Evolutionary conservation across 1,140 invertebrate species (phyloP), one percentile per base, ranked within the genome.

Genomic region (Copidosoma floridanum): DNA sequence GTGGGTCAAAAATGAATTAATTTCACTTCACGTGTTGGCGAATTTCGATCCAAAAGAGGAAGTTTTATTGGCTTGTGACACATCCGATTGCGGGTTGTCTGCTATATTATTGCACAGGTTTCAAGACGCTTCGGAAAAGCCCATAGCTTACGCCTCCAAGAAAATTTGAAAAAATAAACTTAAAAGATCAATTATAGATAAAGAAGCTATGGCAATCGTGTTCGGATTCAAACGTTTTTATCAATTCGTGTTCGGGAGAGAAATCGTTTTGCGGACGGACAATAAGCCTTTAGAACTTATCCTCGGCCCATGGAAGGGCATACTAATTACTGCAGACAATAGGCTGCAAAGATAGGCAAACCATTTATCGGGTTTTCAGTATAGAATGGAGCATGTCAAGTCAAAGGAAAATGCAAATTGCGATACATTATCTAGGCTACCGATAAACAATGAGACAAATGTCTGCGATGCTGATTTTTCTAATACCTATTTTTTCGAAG

Each of bases 181-280:
- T 12, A 60, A 53, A 7, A 14, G 50, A 10, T 29, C 57, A 3
- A 50, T 50, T 3, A 58, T 58, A 24, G 57, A 58, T 16, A 51
- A 58, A 29, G 46, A 58, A 32, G 46, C 24, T 12, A 40, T 24
- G 5, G 47, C 46, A 14, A 58, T 40, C 44, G 69, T 82, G 3
- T 84, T 81, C 59, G 72, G 70, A 10, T 67, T 73, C 3, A 71
- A 77, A 57, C 2, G 69, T 3, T 82, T 81, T 61, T 71, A 79
- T 29, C 41, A 55, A 73, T 24, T 84, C 74, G 29, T 83, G 0
- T 76, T 66, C 59, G 80, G 82, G 16, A 53, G 73, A 23, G 47
- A 67, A 55, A 80, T n/a, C n/a, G n/a, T n/a, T n/a, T n/a, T n/a
- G n/a, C n/a, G n/a, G n/a, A n/a, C n/a, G n/a, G n/a, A n/a, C n/a